Evolutionary conservation across 2,797 vertebrate species (phyloP).

Genomic region (Phrynocephalus vlangalii): DNA sequence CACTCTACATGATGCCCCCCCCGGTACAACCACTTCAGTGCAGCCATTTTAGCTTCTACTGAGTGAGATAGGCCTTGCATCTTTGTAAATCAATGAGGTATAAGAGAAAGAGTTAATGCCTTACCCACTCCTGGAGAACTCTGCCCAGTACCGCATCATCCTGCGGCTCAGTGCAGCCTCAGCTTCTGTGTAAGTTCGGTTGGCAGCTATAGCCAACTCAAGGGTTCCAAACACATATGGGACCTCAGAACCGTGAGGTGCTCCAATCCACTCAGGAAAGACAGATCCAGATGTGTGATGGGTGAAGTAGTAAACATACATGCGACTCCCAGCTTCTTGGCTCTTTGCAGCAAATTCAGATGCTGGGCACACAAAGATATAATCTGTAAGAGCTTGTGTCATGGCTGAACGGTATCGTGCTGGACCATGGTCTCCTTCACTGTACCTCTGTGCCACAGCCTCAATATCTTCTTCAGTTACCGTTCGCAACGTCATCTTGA

Average conservation of each 20-base stretch:
- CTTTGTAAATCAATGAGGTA: not conserved
- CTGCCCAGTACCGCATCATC: slow-evolving; percentile 82
- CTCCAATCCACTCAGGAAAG: slow-evolving; percentile 80
- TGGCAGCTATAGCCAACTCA: slow-evolving; percentile 54
- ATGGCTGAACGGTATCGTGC: slow-evolving; percentile 73
- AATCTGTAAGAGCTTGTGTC: slow-evolving; percentile 69
- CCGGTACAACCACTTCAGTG: too few species aligned
- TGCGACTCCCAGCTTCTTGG: slow-evolving; percentile 55
- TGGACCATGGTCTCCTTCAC: slow-evolving; percentile 69
- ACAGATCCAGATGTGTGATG: slow-evolving; percentile 11
- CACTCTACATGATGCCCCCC: not conserved
- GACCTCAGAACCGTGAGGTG: slow-evolving; percentile 80
- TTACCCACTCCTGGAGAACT: slow-evolving; percentile 82
- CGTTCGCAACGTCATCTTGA: slow-evolving; percentile 45
- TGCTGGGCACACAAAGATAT: slow-evolving; percentile 70
- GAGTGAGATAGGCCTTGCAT: not conserved
- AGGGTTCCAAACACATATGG: slow-evolving; percentile 83
- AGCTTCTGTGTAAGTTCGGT: slow-evolving; percentile 54
- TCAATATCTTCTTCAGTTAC: slow-evolving; percentile 58
- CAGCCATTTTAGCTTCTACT: not conserved
- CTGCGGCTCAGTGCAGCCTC: slow-evolving; percentile 79
- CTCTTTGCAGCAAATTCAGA: slow-evolving; percentile 73
- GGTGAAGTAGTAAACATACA: slow-evolving; percentile 10
- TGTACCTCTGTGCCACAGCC: slow-evolving; percentile 74
- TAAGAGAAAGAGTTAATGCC: slow-evolving; percentile 8